Evolutionary conservation across 2,113 vertebrate species (phyloP), one percentile per base, ranked within the genome.

Genomic region (Sebastes fasciatus): DNA sequence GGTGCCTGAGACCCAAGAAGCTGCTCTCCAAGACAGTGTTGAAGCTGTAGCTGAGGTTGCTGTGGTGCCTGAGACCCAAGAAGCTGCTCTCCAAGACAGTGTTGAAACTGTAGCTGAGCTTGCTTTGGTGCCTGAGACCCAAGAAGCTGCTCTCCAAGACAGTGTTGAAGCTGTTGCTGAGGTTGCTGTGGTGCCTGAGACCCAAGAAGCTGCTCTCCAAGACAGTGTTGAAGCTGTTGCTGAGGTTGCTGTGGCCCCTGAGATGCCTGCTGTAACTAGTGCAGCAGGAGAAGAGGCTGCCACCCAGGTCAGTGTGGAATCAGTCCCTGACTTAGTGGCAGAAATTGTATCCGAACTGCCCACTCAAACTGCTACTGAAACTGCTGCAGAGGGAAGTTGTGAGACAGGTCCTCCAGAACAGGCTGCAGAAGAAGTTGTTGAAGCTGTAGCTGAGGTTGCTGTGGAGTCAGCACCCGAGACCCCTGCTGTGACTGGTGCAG

Each of bases 221-320:
- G 54, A 76, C 19, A 40, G 23, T 6, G 34, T 46, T 3, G 21
- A 66, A 48, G 19, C 51, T 67, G 51, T 43, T 5, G 1, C 34
- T 69, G 19, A 72, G 7, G 49, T 48, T 46, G 26, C 26, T 34
- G 26, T 34, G 26, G 26, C 34, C 34, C 34, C 34, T 34, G 34
- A 34, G 34, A 34, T 34, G 34, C 34, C 34, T 4, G 34, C 34
- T 34, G 34, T 34, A 34, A 34, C 34, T 34, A 3, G 34, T 46
- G 21, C 49, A 74, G 61, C 71, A 42, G 64, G 2, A 69, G 43
- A 74, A 43, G 71, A 87, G 4, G 9, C 71, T 19, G 52, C 10
- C 40, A 1, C 52, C 4, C 40, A 45, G 10, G 11, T 26, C 4
- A 16, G 19, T 4, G 23, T 13, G 16, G 69, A 74, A 45, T 40